These are phyloP conservation scores for Monoplex corrugatus DNA, from an alignment of 2,888 invertebrate species.

Conservation along the genomic window DNA sequence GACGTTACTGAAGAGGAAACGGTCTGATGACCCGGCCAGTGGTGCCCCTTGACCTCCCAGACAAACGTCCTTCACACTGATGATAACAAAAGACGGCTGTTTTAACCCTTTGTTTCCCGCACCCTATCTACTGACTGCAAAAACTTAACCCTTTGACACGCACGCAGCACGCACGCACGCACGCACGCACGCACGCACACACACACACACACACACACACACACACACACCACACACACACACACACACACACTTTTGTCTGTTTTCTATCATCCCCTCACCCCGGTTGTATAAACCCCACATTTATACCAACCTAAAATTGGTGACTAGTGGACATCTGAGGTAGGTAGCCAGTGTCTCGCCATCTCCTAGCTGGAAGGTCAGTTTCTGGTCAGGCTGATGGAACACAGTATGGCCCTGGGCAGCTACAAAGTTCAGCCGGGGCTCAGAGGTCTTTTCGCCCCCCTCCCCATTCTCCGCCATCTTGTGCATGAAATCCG, in stretches of 20 bases:
- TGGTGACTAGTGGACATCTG: conserved; percentile 70
- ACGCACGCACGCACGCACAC: not conserved
- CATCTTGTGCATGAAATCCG: conserved; percentile 16
- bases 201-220: no score
- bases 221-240: no score
- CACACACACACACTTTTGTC: no score
- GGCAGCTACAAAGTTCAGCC: conserved; percentile 71
- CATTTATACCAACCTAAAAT: conserved; percentile 63
- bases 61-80: conserved; percentile 75
- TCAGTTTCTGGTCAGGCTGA: conserved; percentile 72
- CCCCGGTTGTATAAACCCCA: no score
- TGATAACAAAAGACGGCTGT: no score
- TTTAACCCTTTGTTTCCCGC: not conserved
- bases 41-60: conserved; percentile 79
- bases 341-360: conserved; percentile 73
- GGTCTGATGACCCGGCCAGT: conserved; percentile 76
- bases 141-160: no score
- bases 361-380: conserved; percentile 78
- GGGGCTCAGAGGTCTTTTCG: not conserved
- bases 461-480: not conserved
- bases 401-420: conserved; percentile 79
- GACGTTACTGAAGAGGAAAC: conserved; percentile 70
- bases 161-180: not conserved
- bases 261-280: no score
- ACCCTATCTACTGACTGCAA: no score